phyloP scores from a whole-genome alignment of 2,113 vertebrate species.

The Nyctibius bracteatus region DNA sequence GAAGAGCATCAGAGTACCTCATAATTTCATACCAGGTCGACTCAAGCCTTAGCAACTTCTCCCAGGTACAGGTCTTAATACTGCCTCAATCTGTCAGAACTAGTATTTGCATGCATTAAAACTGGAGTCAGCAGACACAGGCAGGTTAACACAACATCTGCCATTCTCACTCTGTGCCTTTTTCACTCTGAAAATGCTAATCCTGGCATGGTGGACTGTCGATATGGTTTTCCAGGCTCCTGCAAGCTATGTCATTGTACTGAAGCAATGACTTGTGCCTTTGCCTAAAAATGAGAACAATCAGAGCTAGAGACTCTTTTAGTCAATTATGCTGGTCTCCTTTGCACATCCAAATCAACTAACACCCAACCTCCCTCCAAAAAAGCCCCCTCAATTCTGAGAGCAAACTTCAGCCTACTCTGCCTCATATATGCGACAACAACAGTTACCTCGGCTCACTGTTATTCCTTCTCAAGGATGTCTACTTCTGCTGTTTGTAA shows the following conservation, averaged over 20 bases:
- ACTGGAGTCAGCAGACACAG: not conserved
- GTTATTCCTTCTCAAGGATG: not conserved
- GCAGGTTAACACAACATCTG: not conserved
- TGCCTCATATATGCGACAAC: not conserved
- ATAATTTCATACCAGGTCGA: not conserved
- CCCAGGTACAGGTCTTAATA: not conserved
- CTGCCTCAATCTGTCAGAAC: not conserved
- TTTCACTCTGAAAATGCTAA: not conserved
- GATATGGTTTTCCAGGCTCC: not conserved
- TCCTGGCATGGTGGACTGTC: not conserved
- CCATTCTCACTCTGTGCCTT: not conserved
- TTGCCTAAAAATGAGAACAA: not conserved
- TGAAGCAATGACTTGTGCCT: not conserved
- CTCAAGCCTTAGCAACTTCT: not conserved
- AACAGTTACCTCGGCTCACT: not conserved
- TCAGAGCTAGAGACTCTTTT: not conserved
- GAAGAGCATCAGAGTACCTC: not conserved
- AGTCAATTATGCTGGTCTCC: not conserved
- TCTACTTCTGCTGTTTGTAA: not conserved
- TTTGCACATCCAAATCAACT: not conserved
- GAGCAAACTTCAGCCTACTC: not conserved
- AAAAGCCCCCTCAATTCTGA: fast-evolving
- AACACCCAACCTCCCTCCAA: not conserved
- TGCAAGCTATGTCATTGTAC: not conserved
- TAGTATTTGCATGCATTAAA: not conserved